phyloP scores from a whole-genome alignment of 2,797 vertebrate species.

The Mus caroli region DNA sequence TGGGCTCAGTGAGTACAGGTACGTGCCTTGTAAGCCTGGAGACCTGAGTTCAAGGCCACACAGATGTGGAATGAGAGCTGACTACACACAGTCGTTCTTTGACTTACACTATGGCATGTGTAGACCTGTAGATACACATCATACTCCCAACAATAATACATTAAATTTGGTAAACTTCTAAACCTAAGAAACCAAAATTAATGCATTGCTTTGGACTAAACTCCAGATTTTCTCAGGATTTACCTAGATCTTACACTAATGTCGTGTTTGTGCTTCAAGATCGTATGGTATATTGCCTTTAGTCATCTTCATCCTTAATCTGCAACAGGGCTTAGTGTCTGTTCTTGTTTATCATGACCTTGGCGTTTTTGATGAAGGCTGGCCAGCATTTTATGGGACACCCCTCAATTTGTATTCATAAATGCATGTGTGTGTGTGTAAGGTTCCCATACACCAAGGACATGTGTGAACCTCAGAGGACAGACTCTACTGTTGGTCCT shows the following conservation, averaged over 20 bases:
- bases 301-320: not conserved
- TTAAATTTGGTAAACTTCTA: not conserved
- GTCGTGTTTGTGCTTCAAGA: not conserved
- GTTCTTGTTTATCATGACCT: slow-evolving; percentile 1
- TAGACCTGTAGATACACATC: not conserved
- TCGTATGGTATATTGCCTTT: not conserved
- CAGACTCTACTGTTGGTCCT: not conserved
- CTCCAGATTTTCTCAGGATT: not conserved
- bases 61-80: not conserved
- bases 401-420: not conserved
- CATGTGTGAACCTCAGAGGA: not conserved
- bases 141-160: not conserved
- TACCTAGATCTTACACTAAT: not conserved
- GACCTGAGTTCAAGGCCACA: not conserved
- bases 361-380: not conserved
- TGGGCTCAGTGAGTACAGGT: not conserved
- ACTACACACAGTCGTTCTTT: not conserved
- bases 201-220: slow-evolving; percentile 22
- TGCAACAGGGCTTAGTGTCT: not conserved
- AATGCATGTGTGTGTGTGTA: not conserved
- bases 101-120: not conserved
- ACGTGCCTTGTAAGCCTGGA: not conserved
- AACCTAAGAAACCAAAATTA: not conserved
- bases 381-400: not conserved
- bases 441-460: not conserved